Evolutionary conservation across 2,797 vertebrate genomes (phyloP), one percentile per base, ranked within the genome.

Genomic region (Poeciliopsis turneri): DNA sequence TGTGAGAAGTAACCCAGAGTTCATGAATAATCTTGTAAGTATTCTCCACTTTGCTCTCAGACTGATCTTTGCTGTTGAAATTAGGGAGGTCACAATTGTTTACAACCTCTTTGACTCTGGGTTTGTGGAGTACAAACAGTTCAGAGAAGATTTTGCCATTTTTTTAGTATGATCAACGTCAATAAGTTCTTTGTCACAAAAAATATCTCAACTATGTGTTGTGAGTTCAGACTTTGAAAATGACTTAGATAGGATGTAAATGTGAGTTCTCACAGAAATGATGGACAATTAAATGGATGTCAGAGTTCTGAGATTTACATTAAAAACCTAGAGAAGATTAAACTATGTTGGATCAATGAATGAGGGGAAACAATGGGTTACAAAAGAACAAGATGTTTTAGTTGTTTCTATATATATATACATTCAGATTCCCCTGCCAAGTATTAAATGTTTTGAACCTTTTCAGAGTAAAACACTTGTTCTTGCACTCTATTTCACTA

Each of bases 401-500:
- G 64, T 41, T 41, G 64, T 41, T 68, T 68, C 36, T 70, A 20
- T 78, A 53, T 1, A 53, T 1, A 45, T 78, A 43, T 74, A 64
- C 46, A 57, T 61, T 66, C 53, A 76, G 51, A 59, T 77, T 41
- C 64, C 61, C 13, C 2, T 64, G 64, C 15, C 39, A 78, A 74
- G 82, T 75, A 76, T 81, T 75, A 72, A 84, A 79, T 83, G 70
- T 77, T 76, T 74, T 57, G 61, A 64, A 76, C 79, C 76, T 76
- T 78, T 69, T 68, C 70, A 55, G 4, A 0, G 55, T 75, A 72
- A 78, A 76, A 87, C 81, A 78, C 59, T 80, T 4, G 15, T 68
- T 88, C 69, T 91, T 83, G 80, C 82, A 87, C 25, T 81, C 55
- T 73, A 77, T 90, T 89, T 87, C 85, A 78, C 78, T 72, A 80